Evolutionary conservation across 2,888 invertebrate species (phyloP).

Genomic region (Cryptophagus acutangulus): DNA sequence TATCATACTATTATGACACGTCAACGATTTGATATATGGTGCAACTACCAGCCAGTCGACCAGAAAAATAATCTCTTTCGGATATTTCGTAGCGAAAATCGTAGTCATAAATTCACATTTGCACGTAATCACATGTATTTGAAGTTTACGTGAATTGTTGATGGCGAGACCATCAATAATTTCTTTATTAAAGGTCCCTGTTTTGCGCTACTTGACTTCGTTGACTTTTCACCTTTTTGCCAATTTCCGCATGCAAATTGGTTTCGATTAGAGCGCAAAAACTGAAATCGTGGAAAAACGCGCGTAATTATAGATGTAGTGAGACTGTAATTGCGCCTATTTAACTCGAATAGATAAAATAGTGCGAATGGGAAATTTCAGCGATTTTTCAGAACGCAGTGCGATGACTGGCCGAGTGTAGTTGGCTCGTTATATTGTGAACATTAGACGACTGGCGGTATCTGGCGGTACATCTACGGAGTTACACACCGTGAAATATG

Average conservation of each 20-base stretch:
- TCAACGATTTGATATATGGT: constrained; percentile 50
- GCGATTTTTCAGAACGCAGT: constrained; percentile 2
- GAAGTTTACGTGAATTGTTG: constrained; percentile 10
- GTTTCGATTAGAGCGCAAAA: too few species aligned
- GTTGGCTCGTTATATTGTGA: too few species aligned
- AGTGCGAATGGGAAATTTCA: not conserved
- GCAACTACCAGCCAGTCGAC: constrained; percentile 44
- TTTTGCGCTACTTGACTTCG: too few species aligned
- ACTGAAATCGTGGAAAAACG: too few species aligned
- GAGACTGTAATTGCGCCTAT: constrained; percentile 8
- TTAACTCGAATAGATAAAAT: too few species aligned
- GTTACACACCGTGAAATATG: constrained; percentile 42
- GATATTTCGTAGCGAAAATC: constrained; percentile 21
- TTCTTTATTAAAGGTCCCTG: too few species aligned
- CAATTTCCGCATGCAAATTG: too few species aligned
- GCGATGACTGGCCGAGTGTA: constrained; percentile 17
- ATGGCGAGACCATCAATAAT: constrained; percentile 12
- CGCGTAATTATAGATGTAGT: too few species aligned
- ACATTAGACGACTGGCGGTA: constrained; percentile 31
- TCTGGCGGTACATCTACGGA: constrained; percentile 35
- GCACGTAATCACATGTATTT: constrained; percentile 13
- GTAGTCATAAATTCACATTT: constrained; percentile 12
- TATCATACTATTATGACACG: constrained; percentile 51
- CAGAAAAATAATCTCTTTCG: constrained; percentile 39
- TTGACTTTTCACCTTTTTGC: too few species aligned